Percentiles rank a stretch among this genome's conserved stretches.
Conservation (phyloP, 2,113 vertebrate species). For the Notothenia coriiceps region DNA sequence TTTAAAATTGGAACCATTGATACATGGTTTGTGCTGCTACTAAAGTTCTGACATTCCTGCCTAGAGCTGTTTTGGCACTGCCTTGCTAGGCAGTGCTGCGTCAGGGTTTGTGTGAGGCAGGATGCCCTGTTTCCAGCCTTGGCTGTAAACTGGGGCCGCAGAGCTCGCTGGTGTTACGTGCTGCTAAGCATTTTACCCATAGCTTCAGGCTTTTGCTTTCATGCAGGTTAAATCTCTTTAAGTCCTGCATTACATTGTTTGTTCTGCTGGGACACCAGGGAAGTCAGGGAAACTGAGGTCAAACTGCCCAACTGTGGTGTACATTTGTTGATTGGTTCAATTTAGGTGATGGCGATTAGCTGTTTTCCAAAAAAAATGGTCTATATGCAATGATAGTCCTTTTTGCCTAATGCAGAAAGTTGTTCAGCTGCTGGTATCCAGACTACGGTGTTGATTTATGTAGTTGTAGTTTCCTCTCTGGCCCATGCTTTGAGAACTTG, state of each 20-base stretch:
- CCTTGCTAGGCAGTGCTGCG: conserved; percentile 49
- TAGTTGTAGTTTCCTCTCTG: conserved; percentile 50
- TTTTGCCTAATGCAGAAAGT: not conserved
- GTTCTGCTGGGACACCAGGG: conserved; percentile 8
- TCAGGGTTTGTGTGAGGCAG: conserved; percentile 57
- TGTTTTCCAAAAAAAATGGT: not conserved
- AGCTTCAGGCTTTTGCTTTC: conserved; percentile 26
- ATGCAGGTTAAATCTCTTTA: conserved; percentile 9
- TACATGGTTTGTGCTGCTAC: conserved; percentile 6
- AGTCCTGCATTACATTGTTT: conserved; percentile 1
- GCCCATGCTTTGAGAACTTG: conserved; percentile 41
- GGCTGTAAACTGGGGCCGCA: conserved; percentile 31
- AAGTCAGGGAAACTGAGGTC: not conserved
- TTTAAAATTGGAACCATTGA: not conserved
- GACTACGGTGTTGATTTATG: conserved; percentile 29
- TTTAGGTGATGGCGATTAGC: not conserved
- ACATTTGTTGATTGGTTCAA: not conserved
- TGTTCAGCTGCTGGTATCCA: not conserved
- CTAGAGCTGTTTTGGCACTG: conserved; percentile 17
- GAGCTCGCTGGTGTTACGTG: conserved; percentile 26
- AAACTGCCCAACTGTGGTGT: not conserved
- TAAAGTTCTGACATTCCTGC: not conserved
- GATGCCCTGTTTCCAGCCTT: conserved; percentile 43
- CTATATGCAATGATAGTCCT: not conserved
- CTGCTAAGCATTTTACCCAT: conserved; percentile 30